Evolutionary conservation across 2,888 invertebrate species (phyloP).

Genomic region (Rotaria sp.): DNA sequence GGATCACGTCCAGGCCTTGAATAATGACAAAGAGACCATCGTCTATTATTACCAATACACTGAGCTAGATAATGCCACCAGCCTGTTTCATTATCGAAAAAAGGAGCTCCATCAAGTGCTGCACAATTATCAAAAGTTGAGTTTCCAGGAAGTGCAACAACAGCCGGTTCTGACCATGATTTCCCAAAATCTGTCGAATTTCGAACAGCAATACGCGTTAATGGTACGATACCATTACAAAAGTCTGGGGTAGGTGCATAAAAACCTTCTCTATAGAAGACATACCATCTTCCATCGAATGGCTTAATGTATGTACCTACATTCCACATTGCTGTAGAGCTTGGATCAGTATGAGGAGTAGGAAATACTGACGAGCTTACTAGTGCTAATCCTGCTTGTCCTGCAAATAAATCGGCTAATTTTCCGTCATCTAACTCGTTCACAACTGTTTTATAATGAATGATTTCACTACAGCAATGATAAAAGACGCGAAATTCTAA

Average conservation of each 20-base stretch:
- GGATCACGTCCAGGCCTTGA: slow-evolving; percentile 11
- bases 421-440: neutral
- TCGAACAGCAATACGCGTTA: slow-evolving; percentile 31
- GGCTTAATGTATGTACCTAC: slow-evolving; percentile 4
- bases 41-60: slow-evolving; percentile 11
- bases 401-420: neutral
- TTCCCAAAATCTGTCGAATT: slow-evolving; percentile 26
- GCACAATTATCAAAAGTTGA: slow-evolving; percentile 4
- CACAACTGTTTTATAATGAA: slow-evolving; percentile 26
- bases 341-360: slow-evolving; percentile 23
- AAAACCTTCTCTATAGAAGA: slow-evolving; percentile 23
- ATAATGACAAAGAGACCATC: slow-evolving; percentile 26
- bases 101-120: slow-evolving; percentile 2
- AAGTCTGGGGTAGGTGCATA: slow-evolving; percentile 6
- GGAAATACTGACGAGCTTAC: slow-evolving; percentile 4
- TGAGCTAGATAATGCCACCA: slow-evolving; percentile 22
- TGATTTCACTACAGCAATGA: neutral
- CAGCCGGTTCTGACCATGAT: slow-evolving; percentile 22
- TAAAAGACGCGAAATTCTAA: slow-evolving; percentile 8
- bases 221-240: slow-evolving; percentile 19
- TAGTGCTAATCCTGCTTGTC: slow-evolving; percentile 19
- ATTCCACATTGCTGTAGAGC: slow-evolving; percentile 13
- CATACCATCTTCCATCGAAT: neutral
- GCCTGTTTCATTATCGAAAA: slow-evolving; percentile 9
- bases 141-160: neutral